Percentiles rank a stretch among this genome's conserved stretches.
Conservation (phyloP, 2,797 vertebrate species). For the Cirrhinus molitorella region DNA sequence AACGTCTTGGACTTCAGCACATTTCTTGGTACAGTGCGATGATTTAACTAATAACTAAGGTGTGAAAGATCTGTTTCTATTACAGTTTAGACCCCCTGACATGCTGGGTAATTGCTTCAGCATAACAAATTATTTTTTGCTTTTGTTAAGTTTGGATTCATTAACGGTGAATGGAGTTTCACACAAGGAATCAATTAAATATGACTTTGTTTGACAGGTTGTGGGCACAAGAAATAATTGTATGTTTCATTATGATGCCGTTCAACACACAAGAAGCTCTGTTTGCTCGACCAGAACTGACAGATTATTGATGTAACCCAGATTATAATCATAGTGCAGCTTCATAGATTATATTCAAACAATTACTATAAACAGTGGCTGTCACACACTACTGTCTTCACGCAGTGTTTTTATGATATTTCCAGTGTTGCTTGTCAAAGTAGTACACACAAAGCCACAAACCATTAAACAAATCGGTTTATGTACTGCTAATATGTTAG, state of each 20-base stretch:
- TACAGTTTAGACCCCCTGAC: slow-evolving; percentile 74
- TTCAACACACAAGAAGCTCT: slow-evolving; percentile 18
- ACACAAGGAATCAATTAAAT: slow-evolving; percentile 86
- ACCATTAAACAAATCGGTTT: slow-evolving; percentile 81
- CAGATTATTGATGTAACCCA: slow-evolving; percentile 27
- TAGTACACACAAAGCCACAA: slow-evolving; percentile 75
- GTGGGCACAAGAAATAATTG: slow-evolving; percentile 69
- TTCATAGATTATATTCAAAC: slow-evolving; percentile 65
- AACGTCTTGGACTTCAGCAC: slow-evolving; percentile 42
- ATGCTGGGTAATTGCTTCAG: slow-evolving; percentile 76
- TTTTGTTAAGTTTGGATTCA: slow-evolving; percentile 78
- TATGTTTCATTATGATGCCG: slow-evolving; percentile 22
- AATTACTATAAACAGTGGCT: slow-evolving; percentile 68
- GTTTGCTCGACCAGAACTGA: slow-evolving; percentile 21
- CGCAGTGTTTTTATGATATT: slow-evolving; percentile 71
- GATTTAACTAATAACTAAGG: slow-evolving; percentile 73
- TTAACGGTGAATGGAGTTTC: slow-evolving; percentile 79
- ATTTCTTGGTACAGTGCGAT: slow-evolving; percentile 63
- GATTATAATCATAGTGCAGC: slow-evolving; percentile 26
- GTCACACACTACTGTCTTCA: slow-evolving; percentile 67
- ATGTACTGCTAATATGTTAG: slow-evolving; percentile 80
- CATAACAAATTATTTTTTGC: slow-evolving; percentile 81
- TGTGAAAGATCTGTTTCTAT: slow-evolving; percentile 73
- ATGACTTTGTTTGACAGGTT: slow-evolving; percentile 82
- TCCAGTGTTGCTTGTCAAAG: slow-evolving; percentile 64